Conservation (phyloP, 2,113 vertebrate species). For the Anolis sagrei region DNA sequence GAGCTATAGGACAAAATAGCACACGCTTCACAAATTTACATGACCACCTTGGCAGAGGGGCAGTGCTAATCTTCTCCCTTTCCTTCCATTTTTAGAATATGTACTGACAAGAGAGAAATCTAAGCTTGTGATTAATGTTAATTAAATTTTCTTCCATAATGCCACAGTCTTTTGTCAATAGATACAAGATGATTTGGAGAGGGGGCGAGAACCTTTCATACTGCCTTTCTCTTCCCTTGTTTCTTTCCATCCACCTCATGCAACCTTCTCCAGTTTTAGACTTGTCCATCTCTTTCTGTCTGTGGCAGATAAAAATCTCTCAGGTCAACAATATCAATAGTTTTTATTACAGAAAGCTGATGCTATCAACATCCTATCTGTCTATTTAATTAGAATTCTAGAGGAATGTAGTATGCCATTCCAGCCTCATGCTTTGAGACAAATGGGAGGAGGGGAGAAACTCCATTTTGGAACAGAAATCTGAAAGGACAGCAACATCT, state of each 20-base stretch:
- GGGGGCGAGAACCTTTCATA: neutral
- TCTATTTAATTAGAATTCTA: slow-evolving; percentile 76
- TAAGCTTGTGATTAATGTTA: neutral
- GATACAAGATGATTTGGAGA: neutral
- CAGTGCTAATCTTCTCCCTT: neutral
- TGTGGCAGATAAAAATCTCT: slow-evolving; percentile 71
- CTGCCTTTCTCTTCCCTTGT: slow-evolving; percentile 15
- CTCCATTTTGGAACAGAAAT: slow-evolving; percentile 11
- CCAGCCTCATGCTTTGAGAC: slow-evolving; percentile 55
- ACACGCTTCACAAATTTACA: neutral
- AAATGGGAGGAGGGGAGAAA: slow-evolving; percentile 7
- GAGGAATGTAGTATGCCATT: slow-evolving; percentile 51
- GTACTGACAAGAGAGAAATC: neutral
- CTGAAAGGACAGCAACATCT: slow-evolving; percentile 32
- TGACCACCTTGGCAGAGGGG: neutral
- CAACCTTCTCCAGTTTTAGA: slow-evolving; percentile 43
- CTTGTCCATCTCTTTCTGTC: slow-evolving; percentile 61
- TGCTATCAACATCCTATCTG: slow-evolving; percentile 69
- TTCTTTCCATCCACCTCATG: neutral
- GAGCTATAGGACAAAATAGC: neutral
- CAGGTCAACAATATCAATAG: slow-evolving; percentile 74
- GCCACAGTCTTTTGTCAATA: neutral
- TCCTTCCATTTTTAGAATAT: neutral
- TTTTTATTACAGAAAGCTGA: slow-evolving; percentile 74
- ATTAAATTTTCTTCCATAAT: neutral